Evolutionary conservation across 2,113 vertebrate genomes (phyloP).

Genomic region (Trogon surrucura): DNA sequence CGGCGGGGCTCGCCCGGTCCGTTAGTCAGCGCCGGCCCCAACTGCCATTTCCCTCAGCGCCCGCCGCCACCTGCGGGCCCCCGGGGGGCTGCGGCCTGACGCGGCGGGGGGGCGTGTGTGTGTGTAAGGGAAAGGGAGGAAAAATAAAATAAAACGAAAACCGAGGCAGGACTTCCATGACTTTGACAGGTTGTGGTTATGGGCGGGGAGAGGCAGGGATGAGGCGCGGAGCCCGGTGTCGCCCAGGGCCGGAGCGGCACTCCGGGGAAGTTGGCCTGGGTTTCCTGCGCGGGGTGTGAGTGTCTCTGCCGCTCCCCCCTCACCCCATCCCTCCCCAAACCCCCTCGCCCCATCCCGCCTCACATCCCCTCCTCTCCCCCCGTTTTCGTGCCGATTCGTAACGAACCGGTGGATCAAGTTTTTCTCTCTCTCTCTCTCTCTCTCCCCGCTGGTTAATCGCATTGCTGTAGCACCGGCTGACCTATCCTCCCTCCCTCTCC

Average conservation of each 20-base stretch:
- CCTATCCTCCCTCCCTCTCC: slow-evolving; percentile 58
- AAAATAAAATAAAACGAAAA: background rate
- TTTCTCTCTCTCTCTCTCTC: slow-evolving; percentile 86
- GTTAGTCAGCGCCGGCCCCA: too few species aligned
- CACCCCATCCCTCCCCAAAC: too few species aligned
- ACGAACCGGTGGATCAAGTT: slow-evolving; percentile 99
- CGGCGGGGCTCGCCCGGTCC: background rate
- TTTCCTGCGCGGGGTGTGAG: slow-evolving; percentile 71
- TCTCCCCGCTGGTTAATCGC: slow-evolving; percentile 78
- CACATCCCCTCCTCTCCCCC: slow-evolving; percentile 35
- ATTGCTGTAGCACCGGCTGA: slow-evolving; percentile 80
- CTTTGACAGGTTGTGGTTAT: slow-evolving; percentile 74
- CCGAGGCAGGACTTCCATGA: slow-evolving; percentile 63
- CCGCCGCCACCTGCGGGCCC: too few species aligned
- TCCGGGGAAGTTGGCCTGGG: slow-evolving; percentile 75
- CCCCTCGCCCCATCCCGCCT: too few species aligned
- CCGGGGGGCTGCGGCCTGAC: too few species aligned
- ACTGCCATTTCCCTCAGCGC: too few species aligned
- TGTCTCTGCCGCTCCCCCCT: background rate
- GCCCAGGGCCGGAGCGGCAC: slow-evolving; percentile 72
- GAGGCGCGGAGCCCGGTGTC: slow-evolving; percentile 45
- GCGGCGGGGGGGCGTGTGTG: background rate
- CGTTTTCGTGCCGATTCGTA: slow-evolving; percentile 79
- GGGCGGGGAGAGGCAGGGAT: slow-evolving; percentile 51
- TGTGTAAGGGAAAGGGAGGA: background rate